These are phyloP conservation scores for Pristionchus fissidentatus DNA, from an alignment of 2,888 invertebrate species.

Conservation along the genomic window DNA sequence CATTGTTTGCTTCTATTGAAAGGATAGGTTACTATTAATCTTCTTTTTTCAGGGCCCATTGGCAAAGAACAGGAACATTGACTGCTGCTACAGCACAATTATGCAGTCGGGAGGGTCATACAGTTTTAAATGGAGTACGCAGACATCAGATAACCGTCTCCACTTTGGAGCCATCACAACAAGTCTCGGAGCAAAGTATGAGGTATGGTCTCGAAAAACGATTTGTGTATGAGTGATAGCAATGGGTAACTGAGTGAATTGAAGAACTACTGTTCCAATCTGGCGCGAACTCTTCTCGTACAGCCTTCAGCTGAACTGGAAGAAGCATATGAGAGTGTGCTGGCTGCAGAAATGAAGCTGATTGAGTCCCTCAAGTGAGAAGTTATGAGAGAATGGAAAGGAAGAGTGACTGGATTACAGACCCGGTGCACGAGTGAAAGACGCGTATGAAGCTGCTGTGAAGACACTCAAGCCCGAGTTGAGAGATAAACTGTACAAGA, in stretches of 20 bases:
- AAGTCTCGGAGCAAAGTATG: conserved; percentile 93
- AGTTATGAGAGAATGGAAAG: background rate
- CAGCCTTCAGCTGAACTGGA: conserved; percentile 86
- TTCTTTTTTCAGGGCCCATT: conserved; percentile 83
- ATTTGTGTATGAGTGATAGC: background rate
- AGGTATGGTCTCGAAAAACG: conserved; percentile 36
- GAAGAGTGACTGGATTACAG: conserved; percentile 75
- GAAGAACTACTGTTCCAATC: conserved; percentile 95
- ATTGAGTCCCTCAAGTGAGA: conserved; percentile 38
- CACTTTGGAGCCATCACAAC: conserved; percentile 97
- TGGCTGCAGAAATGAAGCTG: conserved; percentile 85
- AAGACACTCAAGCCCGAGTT: conserved; percentile 87
- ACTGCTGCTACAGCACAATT: conserved; percentile 94
- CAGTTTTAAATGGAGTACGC: conserved; percentile 94
- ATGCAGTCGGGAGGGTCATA: conserved; percentile 99
- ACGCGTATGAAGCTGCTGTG: conserved; percentile 89
- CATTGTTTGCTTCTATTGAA: background rate
- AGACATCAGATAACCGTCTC: conserved; percentile 88
- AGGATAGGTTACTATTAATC: background rate
- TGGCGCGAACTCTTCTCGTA: conserved; percentile 94
- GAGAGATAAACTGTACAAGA: conserved; percentile 91
- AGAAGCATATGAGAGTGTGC: conserved; percentile 88
- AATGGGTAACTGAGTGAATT: background rate
- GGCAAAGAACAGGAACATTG: conserved; percentile 81
- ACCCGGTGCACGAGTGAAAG: conserved; percentile 85